Conservation (phyloP, 2,113 vertebrate genomes). For the Cavia aperea region DNA sequence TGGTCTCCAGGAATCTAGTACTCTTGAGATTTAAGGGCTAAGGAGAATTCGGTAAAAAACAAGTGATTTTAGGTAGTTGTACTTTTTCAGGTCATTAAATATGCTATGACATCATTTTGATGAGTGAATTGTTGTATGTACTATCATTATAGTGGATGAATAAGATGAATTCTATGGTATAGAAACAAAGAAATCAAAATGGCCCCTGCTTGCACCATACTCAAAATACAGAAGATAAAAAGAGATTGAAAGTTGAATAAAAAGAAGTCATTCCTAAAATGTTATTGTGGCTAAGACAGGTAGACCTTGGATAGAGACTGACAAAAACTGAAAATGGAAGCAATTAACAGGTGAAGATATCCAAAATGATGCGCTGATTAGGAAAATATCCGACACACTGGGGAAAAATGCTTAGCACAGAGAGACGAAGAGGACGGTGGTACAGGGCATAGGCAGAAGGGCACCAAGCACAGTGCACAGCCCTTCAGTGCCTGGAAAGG, state of each 20-base stretch:
- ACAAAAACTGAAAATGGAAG: neutral
- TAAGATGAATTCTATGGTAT: neutral
- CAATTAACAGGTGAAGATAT: neutral
- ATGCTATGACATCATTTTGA: slow-evolving; percentile 14
- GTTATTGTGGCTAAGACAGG: neutral
- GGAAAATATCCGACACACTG: neutral
- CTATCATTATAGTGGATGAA: neutral
- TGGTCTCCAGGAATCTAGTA: neutral
- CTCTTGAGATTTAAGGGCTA: neutral
- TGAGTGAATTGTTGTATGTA: neutral
- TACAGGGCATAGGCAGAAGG: neutral
- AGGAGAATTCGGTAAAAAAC: neutral
- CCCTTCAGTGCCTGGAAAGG: neutral
- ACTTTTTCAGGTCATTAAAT: neutral
- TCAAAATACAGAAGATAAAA: neutral
- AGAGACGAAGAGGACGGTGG: neutral
- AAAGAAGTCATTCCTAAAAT: neutral
- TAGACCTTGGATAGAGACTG: fast-evolving
- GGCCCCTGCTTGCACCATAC: neutral
- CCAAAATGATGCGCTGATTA: too few relatives aligned
- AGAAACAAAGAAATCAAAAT: neutral
- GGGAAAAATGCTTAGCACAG: neutral
- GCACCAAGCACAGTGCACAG: neutral
- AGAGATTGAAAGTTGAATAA: neutral
- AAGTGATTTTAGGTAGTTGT: neutral